Evolutionary conservation across 2,888 invertebrate genomes (phyloP).

Genomic region (Dynastes hyllus): DNA sequence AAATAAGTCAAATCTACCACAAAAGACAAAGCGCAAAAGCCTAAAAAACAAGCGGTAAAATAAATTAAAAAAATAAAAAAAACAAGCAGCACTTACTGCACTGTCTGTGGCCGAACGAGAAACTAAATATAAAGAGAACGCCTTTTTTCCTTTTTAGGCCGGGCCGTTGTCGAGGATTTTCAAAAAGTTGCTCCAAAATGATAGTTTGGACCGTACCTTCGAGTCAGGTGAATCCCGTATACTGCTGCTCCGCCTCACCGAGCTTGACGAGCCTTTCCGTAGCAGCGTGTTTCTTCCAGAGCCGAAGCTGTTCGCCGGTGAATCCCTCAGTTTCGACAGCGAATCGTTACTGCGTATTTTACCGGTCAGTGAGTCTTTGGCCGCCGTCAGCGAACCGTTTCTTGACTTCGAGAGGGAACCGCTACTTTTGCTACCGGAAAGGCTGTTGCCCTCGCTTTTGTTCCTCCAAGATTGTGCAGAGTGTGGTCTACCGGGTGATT

Average conservation of each 20-base stretch:
- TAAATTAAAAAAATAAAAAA: slow-evolving; percentile 62
- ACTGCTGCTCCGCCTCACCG: slow-evolving; percentile 65
- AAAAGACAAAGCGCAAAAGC: slow-evolving; percentile 53
- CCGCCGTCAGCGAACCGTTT: slow-evolving; percentile 68
- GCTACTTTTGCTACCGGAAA: slow-evolving; percentile 65
- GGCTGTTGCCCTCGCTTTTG: slow-evolving; percentile 65
- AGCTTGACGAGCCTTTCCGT: slow-evolving; percentile 62
- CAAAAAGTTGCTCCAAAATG: slow-evolving; percentile 81
- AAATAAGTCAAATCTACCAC: slow-evolving; percentile 20
- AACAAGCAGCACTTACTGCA: slow-evolving; percentile 71
- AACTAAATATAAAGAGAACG: slow-evolving; percentile 66
- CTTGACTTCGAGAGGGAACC: slow-evolving; percentile 68
- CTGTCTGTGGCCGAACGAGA: slow-evolving; percentile 63
- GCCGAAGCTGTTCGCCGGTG: slow-evolving; percentile 59
- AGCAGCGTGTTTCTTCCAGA: slow-evolving; percentile 59
- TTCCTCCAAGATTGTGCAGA: slow-evolving; percentile 72
- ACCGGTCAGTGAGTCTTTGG: slow-evolving; percentile 73
- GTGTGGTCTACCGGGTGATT: slow-evolving; percentile 72
- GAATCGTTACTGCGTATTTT: slow-evolving; percentile 74
- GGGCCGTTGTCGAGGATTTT: slow-evolving; percentile 76
- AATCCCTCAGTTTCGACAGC: slow-evolving; percentile 69
- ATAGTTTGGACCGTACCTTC: slow-evolving; percentile 84
- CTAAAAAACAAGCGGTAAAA: slow-evolving; percentile 58
- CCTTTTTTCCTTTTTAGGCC: slow-evolving; percentile 64
- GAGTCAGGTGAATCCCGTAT: slow-evolving; percentile 70